Evolutionary conservation across 2,888 invertebrate genomes (phyloP), one percentile per base, ranked within the genome.

Genomic region (Liodrosophila aerea): DNA sequence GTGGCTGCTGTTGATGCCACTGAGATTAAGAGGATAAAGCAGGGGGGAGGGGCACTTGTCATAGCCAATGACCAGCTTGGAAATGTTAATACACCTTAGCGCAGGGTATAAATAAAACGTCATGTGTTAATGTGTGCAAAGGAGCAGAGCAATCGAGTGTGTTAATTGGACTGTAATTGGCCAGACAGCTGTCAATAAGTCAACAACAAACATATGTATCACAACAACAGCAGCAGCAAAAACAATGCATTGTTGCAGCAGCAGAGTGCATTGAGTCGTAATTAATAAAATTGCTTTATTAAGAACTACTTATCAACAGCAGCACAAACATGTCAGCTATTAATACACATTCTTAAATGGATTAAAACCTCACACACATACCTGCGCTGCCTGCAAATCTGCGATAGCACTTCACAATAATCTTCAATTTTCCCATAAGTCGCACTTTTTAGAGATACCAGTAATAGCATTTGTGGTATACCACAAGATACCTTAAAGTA

Each of bases 131-230:
- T 9, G 30, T 5, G 3, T 58, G 60, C 57, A 43, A 58, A 53
- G 43, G 54, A 68, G 64, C 57, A 57, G 59, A 47, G 62, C 81
- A 81, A 85, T 87, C 87, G 80, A 66, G 70, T 83, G 81, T 76
- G 80, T 75, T 82, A 82, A 82, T 82, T 82, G 81, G 76, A 64
- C 84, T 86, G 68, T 78, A 86, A 82, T 85, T 85, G 81, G 87
- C 64, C 86, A 87, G 80, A 57, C 69, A 80, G 65, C 50, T 75
- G 75, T 62, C 78, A 77, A 69, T 62, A 44, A 40, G 64, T 39
- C 63, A 51, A 36, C 27, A 51, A 36, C 34, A 39, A n/a, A 27
- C 44, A 59, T 30, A 34, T 8, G 13, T 16, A 44, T n/a, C n/a
- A 12, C 43, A 57, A 13, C 30, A 30, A 22, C 39, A 34, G 45